Evolutionary conservation across 2,888 invertebrate species (phyloP), one percentile per base, ranked within the genome.

Genomic region (Dryobota labecula): DNA sequence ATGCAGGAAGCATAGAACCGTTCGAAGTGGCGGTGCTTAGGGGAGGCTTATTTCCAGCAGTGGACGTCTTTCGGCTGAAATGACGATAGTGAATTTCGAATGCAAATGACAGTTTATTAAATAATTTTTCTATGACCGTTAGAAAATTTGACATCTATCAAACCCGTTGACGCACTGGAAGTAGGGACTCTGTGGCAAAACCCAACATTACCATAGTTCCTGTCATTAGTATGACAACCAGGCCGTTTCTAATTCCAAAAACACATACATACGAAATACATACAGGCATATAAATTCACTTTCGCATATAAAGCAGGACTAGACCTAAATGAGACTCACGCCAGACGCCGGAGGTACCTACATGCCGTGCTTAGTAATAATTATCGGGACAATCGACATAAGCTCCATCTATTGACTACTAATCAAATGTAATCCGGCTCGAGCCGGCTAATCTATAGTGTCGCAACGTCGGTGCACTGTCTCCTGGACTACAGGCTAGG

Each of bases 381-480:
- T 89, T 85, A 86, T 83, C 76, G 76, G 73, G 43, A 73, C 85
- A 83, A 84, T 87, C 77, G 83, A 73, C 61, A 75, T 81, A 71
- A 82, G 71, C 78, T 82, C 86, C 86, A 86, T 88, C 88, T 89
- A 91, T 91, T 83, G 86, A 87, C 86, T 87, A 89, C 90, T 90
- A 90, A 92, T 92, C 91, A 91, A 88, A 81, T 78, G 82, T 91
- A 91, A 92, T 89, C 92, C 89, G 73, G 81, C 86, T 30, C 68
- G 62, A 78, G 76, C 80, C 65, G 67, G 72, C 60, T 86, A 86
- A 86, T 86, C 80, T 82, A 74, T 63, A 74, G 73, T 80, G 76
- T 86, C 63, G 84, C 81, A 73, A 84, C 81, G 74, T 83, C 56
- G 67, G 64, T 80, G 84, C 63, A 74, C 70, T 76, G 80, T 80